phyloP scores from a whole-genome alignment of 2,113 vertebrate genomes.

The Anoplopoma fimbria region DNA sequence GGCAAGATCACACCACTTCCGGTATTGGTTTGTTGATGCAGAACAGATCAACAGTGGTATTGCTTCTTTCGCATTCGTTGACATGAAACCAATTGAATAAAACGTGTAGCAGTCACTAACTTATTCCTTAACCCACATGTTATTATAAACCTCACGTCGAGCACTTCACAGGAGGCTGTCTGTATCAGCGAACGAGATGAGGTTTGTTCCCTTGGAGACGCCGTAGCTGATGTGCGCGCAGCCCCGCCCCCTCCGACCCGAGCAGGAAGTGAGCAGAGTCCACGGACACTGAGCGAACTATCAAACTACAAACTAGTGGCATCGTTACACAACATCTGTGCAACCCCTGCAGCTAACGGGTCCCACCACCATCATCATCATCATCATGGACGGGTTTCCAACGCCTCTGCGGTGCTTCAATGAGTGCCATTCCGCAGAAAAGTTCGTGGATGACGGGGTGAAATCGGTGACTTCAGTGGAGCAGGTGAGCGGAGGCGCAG shows the following conservation, averaged over 20 bases:
- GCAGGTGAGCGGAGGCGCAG: slow-evolving; percentile 78
- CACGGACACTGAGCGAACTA: slow-evolving; percentile 43
- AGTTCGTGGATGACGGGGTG: slow-evolving; percentile 81
- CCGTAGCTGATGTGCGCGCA: slow-evolving; percentile 55
- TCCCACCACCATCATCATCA: neutral
- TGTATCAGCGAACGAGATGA: neutral
- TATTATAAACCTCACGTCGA: neutral
- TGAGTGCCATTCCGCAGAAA: slow-evolving; percentile 74
- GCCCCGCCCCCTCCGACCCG: slow-evolving; percentile 44
- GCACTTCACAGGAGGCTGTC: neutral
- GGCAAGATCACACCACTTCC: neutral
- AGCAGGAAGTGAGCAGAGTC: slow-evolving; percentile 44
- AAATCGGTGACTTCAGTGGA: slow-evolving; percentile 83
- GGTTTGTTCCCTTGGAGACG: slow-evolving; percentile 50
- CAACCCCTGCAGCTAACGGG: too few relatives aligned
- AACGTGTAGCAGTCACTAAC: too few relatives aligned
- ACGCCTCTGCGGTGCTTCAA: slow-evolving; percentile 77
- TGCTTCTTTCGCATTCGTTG: slow-evolving; percentile 21
- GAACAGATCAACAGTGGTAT: neutral
- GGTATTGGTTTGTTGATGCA: neutral
- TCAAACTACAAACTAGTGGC: slow-evolving; percentile 63
- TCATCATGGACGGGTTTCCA: slow-evolving; percentile 69
- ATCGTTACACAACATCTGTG: neutral
- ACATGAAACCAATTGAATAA: neutral
- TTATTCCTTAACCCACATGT: too few relatives aligned